Evolutionary conservation across 2,113 vertebrate genomes (phyloP).

Genomic region (Anolis carolinensis): DNA sequence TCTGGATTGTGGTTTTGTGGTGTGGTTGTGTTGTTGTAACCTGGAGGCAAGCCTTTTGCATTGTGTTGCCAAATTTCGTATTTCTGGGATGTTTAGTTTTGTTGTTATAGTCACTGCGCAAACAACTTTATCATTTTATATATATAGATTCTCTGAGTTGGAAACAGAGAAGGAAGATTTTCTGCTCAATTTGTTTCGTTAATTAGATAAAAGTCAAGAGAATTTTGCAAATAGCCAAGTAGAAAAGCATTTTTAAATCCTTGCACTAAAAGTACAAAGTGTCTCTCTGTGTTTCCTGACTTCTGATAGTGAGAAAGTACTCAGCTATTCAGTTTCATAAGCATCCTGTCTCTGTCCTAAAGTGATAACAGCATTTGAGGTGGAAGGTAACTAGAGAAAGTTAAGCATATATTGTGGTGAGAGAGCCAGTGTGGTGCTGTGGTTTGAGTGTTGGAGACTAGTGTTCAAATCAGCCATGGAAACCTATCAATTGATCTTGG

Average conservation of each 20-base stretch:
- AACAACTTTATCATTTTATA: no score
- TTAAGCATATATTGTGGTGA: background rate
- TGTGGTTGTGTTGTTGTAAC: no score
- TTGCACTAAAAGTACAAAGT: background rate
- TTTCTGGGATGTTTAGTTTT: no score
- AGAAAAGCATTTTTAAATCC: background rate
- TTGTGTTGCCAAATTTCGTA: no score
- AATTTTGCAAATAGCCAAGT: background rate
- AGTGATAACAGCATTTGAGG: background rate
- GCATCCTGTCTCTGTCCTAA: background rate
- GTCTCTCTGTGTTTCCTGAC: background rate
- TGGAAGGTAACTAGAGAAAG: background rate
- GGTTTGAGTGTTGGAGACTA: no score
- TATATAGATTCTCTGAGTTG: background rate
- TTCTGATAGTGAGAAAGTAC: background rate
- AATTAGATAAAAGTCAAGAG: background rate
- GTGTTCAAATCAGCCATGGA: no score
- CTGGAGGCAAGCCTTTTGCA: no score
- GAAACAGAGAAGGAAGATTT: background rate
- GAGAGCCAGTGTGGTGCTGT: no score
- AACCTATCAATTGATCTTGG: no score
- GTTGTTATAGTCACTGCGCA: no score
- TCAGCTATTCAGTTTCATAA: background rate
- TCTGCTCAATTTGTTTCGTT: background rate
- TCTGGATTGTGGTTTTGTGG: no score